Percentiles rank a stretch among this genome's conserved stretches.
Evolutionary conservation across 2,888 invertebrate species (phyloP).

Genomic region (Hanleya hanleyi): DNA sequence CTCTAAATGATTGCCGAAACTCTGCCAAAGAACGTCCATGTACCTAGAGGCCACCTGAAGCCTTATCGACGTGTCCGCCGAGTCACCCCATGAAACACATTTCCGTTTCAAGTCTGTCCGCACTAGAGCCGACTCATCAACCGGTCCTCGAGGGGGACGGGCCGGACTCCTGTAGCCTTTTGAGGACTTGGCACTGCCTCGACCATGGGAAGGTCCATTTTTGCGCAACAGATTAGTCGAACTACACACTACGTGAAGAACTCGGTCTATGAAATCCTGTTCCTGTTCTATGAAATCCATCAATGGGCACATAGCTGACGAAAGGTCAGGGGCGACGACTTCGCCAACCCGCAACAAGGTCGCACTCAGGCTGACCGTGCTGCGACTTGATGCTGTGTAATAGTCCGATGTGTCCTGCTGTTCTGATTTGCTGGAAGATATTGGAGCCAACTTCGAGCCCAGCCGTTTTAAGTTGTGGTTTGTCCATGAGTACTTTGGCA

Average conservation of each 20-base stretch:
- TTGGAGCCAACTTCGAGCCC: conserved; percentile 4
- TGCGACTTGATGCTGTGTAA: conserved; percentile 47
- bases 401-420: conserved; percentile 60
- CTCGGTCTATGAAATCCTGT: conserved; percentile 67
- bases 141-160: conserved; percentile 32
- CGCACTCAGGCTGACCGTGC: conserved; percentile 58
- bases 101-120: conserved; percentile 64
- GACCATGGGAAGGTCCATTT: conserved; percentile 29
- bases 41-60: conserved; percentile 61
- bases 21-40: conserved; percentile 67
- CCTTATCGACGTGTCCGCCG: conserved; percentile 62
- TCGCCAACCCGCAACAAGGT: conserved; percentile 59
- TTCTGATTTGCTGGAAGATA: not conserved
- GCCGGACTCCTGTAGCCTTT: conserved; percentile 36
- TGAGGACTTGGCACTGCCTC: not conserved
- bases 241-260: conserved; percentile 69
- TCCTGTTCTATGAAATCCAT: conserved; percentile 65
- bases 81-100: conserved; percentile 72
- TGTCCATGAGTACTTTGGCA: conserved; percentile 61
- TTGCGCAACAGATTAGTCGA: conserved; percentile 68
- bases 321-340: conserved; percentile 65
- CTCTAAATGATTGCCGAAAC: conserved; percentile 61
- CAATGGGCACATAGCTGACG: conserved; percentile 60
- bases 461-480: conserved; percentile 39
- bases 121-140: conserved; percentile 59